Base-by-base conservation (phyloP, 2,888 invertebrate genomes). In the Zaprionus bogoriensis region DNA sequence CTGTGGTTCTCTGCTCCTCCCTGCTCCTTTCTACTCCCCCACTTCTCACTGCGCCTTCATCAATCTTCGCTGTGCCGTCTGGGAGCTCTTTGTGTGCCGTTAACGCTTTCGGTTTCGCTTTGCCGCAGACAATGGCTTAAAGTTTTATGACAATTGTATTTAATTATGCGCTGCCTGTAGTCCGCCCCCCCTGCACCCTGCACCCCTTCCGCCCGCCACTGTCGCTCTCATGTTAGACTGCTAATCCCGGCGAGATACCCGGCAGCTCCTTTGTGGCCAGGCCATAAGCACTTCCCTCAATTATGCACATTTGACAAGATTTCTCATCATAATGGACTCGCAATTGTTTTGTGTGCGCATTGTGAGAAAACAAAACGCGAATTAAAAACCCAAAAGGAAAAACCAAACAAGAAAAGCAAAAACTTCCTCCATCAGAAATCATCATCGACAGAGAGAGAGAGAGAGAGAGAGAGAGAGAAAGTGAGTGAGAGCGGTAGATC, bases 121-220 rank as follows among this genome's bases (percentile, higher is more conserved):
- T 55, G 38, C 60, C 47, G 57, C 73, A 66, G 67, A 87, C 85
- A 87, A 87, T 63, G 67, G 87, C 85, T 69, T 67, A 39, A 77
- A 84, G 84, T 66, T 80, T 64, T 80, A 61, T 66, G 68, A 68
- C 81, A 83, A 76, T 83, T 87, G 64, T 67, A 84, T 81, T 77
- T 87, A 87, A 86, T 79, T 87, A 79, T 87, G 81, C 87, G 62
- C 52, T 63, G 71, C 50, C 44, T 53, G 59, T 39, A 54, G 39
- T 50, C 51, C n/a, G 19, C 36, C 19, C 5, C 52, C 42, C 4
- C 28, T 9, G n/a, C 22, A 27, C 10, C 44, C 19, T 30, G n/a
- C n/a, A n/a, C 47, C 32, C 12, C 1, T n/a, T 32, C 14, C 14
- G 1, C 1, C 32, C 12, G 10, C 5, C 3, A 1, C 12, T 23